phyloP scores from a whole-genome alignment of 2,888 invertebrate genomes.

The Creontiades dilutus region DNA sequence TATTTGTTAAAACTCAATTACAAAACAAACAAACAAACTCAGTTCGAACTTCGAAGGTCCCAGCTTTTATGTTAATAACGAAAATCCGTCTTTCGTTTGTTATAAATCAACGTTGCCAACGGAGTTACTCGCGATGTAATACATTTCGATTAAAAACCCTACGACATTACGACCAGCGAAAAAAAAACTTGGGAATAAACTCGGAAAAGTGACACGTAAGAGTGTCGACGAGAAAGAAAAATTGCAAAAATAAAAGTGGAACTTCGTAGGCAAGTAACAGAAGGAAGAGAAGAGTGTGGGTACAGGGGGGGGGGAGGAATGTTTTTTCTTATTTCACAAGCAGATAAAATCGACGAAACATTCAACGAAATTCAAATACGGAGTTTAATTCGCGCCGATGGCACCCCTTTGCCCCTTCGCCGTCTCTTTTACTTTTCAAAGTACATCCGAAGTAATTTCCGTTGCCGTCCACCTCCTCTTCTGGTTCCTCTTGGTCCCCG shows the following conservation, averaged over 20 bases:
- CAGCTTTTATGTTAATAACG: too few species aligned
- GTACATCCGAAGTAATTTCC: conserved; percentile 55
- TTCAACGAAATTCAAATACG: conserved; percentile 48
- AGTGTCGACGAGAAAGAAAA: conserved; percentile 4
- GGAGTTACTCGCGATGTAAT: background rate
- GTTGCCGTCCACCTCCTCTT: background rate
- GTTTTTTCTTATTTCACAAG: background rate
- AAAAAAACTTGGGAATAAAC: background rate
- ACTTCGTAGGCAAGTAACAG: background rate
- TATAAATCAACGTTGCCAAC: too few species aligned
- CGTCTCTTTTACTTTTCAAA: conserved; percentile 47
- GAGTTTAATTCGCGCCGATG: conserved; percentile 38
- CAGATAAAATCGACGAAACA: conserved; percentile 49
- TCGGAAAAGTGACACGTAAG: conserved; percentile 14
- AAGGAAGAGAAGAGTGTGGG: background rate
- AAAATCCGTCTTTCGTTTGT: too few species aligned
- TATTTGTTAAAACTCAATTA: too few species aligned
- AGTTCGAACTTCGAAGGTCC: too few species aligned
- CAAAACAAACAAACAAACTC: too few species aligned
- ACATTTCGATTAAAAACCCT: background rate
- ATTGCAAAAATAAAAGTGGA: background rate
- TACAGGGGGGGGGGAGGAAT: background rate
- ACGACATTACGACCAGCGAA: background rate
- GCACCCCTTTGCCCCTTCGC: background rate
- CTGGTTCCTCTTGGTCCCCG: conserved; percentile 2